phyloP scores from a whole-genome alignment of 2,888 invertebrate species.

The Tetanocera ferruginea region DNA sequence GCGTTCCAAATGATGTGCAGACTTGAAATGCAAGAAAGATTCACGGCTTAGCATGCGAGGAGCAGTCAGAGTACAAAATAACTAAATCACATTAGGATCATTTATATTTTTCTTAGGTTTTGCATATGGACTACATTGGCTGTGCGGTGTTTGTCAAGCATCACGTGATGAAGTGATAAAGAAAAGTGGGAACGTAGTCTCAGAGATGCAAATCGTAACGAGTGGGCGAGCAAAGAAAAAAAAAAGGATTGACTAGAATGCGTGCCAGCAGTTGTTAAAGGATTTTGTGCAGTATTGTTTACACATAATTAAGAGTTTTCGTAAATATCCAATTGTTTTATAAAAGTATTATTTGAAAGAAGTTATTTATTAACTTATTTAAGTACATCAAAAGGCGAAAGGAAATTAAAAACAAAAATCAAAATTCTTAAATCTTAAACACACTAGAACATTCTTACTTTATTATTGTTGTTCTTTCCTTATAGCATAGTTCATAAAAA shows the following conservation, averaged over 20 bases:
- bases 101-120: neutral
- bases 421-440: neutral
- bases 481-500: conserved; percentile 40
- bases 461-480: conserved; percentile 1
- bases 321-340: too few relatives aligned
- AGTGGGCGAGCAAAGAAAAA: conserved; percentile 20
- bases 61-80: conserved; percentile 29
- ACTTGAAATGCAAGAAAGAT: conserved; percentile 25
- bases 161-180: conserved; percentile 40
- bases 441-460: neutral
- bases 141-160: conserved; percentile 12
- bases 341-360: too few relatives aligned
- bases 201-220: conserved; percentile 9
- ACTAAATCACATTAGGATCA: conserved; percentile 33
- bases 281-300: neutral
- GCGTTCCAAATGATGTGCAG: neutral
- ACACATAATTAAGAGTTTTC: neutral
- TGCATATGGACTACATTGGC: conserved; percentile 8
- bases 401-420: too few relatives aligned
- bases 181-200: conserved; percentile 9
- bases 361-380: too few relatives aligned
- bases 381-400: too few relatives aligned
- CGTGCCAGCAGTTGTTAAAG: neutral
- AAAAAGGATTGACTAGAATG: conserved; percentile 8
- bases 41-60: conserved; percentile 25